Base-by-base conservation (phyloP, 2,888 invertebrate species). In the Cephalotes varians region DNA sequence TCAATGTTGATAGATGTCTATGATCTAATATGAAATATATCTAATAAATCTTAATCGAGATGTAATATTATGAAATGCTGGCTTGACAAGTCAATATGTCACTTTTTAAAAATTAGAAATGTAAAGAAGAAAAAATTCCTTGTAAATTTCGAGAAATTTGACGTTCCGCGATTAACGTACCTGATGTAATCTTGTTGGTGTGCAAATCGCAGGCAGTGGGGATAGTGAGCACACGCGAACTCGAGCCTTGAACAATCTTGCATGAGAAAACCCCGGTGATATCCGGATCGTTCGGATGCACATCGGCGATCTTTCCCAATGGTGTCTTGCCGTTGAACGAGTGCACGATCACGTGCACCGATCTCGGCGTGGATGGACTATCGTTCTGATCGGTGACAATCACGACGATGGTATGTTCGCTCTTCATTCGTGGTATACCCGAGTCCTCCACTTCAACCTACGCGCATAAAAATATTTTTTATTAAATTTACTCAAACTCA, bases 231-330 rank as follows among this genome's bases (percentile, higher is more conserved):
- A 97, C 83, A 96, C 96, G 96, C 18, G 96, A 95, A 87, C 95
- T 96, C 89, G 95, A 96, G 93, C 94, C 96, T 94, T 95, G 96
- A 90, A 98, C 95, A 86, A 98, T 96, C 93, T 96, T 97, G 93
- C 99, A 99, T 91, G 96, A 96, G 93, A 99, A 99, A 92, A 98
- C 97, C 4, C 99, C 99, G 73, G 97, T 96, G n/a, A 96, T 96
- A 94, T 99, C 99, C 0, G 97, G 96, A 95, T 99, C 99, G 92
- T 98, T 97, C 0, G 99, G 99, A 94, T 97, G 98, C 0, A 99
- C 97, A 94, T 98, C 97, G 9, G 98, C 99, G 86, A 99, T 97
- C 95, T 97, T 97, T n/a, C 97, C 97, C 31, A 96, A 93, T 0
- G 98, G 97, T 91, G 97, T 96, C 85, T 96, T 96, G 77, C 97